Percentiles rank a stretch among this genome's conserved stretches.
phyloP scores from a whole-genome alignment of 2,113 vertebrate genomes.

The Cichladusa arquata region DNA sequence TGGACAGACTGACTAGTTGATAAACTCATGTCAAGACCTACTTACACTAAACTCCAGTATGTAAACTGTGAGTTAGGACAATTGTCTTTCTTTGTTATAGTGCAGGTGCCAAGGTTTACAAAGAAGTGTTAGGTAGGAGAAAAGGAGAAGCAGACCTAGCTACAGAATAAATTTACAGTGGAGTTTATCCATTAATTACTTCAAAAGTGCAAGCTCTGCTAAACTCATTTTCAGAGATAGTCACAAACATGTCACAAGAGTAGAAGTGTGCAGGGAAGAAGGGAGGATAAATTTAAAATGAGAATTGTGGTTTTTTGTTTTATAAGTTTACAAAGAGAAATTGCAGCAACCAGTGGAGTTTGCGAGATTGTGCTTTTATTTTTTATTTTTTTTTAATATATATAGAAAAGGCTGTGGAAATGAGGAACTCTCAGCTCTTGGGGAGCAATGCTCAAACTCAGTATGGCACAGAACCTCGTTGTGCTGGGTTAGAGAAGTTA shows the following conservation, averaged over 20 bases:
- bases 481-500: neutral
- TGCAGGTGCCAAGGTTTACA: accelerated
- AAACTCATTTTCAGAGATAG: neutral
- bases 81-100: neutral
- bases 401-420: neutral
- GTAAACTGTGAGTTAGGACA: neutral
- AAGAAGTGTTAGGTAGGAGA: neutral
- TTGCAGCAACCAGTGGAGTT: neutral
- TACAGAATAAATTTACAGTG: neutral
- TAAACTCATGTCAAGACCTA: neutral
- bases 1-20: neutral
- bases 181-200: neutral
- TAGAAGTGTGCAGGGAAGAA: neutral
- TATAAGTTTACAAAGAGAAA: neutral
- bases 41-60: neutral
- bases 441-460: neutral
- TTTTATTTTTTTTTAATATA: neutral
- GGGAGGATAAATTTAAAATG: neutral
- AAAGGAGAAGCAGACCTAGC: neutral
- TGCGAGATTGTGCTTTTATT: too few species aligned
- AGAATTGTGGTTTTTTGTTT: neutral
- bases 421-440: neutral
- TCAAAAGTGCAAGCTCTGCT: neutral
- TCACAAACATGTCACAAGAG: neutral
- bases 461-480: neutral